Evolutionary conservation across 2,888 invertebrate genomes (phyloP), one percentile per base, ranked within the genome.

Genomic region (Lacanobia oleracea): DNA sequence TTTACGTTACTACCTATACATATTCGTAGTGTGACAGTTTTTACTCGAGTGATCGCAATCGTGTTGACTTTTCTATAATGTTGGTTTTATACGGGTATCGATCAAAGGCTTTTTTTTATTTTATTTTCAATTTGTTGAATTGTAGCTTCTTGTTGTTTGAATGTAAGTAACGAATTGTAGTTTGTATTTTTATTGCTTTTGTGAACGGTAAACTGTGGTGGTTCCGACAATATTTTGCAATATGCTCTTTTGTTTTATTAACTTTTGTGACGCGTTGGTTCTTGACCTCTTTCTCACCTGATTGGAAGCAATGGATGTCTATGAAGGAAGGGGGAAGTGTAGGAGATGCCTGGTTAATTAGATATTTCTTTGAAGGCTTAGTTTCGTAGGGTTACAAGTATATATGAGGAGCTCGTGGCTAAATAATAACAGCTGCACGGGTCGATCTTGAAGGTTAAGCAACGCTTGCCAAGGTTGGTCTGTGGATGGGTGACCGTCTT

Each of bases 41-140:
- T 67, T 77, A 68, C 72, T 54, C 40, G 57, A 53, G 1, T 54
- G 81, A 77, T 77, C n/a, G 23, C 50, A 56, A 79, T 79, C 79
- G 16, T 33, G 63, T 67, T 71, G 81, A 79, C 81, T 82, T 82
- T 81, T 77, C 65, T 73, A 67, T 54, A 82, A 75, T 66, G 81
- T 37, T 27, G 1, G 21, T 18, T 81, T 63, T 60, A 63, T 51
- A 54, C 76, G 50, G 16, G 50, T 61, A 69, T 78, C 76, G 70
- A 70, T 23, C 53, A 75, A 21, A n/a, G 21, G 14, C 37, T 53
- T 57, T n/a, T 63, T 73, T 56, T 48, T 4, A 27, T 62, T 53
- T 21, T 3, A 27, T 48, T 50, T 45, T 51, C 21, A 51, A n/a
- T 40, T 75, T 63, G 27, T 62, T 70, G 23, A 76, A 43, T 61